These are phyloP conservation scores for Nansenia antarctica DNA, from an alignment of 2,113 vertebrate species.

Conservation along the genomic window DNA sequence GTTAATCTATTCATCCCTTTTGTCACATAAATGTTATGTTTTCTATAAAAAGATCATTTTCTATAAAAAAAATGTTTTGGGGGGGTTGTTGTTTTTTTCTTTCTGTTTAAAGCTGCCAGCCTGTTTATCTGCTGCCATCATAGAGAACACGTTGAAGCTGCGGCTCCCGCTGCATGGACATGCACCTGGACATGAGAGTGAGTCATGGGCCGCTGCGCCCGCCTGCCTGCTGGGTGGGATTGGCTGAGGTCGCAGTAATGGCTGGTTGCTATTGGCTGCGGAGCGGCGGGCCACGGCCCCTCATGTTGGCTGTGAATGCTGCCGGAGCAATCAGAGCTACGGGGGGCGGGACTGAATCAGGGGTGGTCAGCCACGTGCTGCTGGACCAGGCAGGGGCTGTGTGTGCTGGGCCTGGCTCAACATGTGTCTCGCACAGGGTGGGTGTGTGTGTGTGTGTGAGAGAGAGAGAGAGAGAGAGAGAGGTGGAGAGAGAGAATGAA, in stretches of 20 bases:
- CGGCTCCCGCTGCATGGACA: no score
- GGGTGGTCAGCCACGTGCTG: constrained; percentile 59
- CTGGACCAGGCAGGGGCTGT: constrained; percentile 21
- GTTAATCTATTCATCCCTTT: no score
- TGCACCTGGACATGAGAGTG: constrained; percentile 22
- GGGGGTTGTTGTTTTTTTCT: no score
- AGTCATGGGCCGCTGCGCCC: constrained; percentile 11
- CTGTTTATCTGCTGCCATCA: no score
- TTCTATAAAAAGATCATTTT: no score
- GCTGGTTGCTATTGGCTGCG: constrained; percentile 36
- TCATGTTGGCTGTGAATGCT: constrained; percentile 34
- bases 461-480: no score
- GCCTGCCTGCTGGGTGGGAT: constrained; percentile 24
- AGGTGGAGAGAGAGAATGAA: neutral
- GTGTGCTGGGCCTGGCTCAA: constrained; percentile 46
- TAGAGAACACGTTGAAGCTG: no score
- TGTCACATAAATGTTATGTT: no score
- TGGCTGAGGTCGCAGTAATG: constrained; percentile 24
- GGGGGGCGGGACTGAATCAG: constrained; percentile 38
- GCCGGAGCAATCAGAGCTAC: constrained; percentile 51
- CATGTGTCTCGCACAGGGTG: constrained; percentile 47
- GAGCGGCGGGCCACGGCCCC: neutral
- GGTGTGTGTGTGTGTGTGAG: constrained; percentile 15
- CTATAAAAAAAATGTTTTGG: no score
- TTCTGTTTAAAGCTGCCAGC: no score